These are phyloP conservation scores for Drosophila paracracens DNA, from an alignment of 2,888 invertebrate genomes.

Conservation along the genomic window DNA sequence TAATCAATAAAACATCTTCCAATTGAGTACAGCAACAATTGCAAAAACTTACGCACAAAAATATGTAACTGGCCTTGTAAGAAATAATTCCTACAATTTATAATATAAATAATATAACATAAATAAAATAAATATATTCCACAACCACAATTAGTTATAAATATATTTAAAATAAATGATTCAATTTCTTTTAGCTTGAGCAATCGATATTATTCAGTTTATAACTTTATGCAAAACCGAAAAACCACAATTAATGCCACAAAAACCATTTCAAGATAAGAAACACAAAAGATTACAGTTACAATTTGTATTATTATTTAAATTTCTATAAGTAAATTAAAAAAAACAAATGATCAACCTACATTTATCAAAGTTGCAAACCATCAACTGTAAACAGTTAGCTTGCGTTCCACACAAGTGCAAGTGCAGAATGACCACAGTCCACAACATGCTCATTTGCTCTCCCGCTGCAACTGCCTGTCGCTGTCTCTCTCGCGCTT, in stretches of 20 bases:
- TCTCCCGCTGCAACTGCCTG: background rate
- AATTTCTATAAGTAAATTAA: background rate
- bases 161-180: background rate
- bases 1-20: background rate
- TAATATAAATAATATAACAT: background rate
- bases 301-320: background rate
- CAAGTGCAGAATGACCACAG: constrained; percentile 41
- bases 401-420: constrained; percentile 65
- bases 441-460: constrained; percentile 34
- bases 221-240: too few species aligned
- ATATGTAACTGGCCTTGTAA: background rate
- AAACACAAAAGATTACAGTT: background rate
- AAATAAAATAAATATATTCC: background rate
- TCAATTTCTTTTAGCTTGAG: rapidly evolving
- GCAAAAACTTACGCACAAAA: background rate
- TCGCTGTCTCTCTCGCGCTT: background rate
- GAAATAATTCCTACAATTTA: background rate
- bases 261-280: background rate
- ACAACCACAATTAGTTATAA: background rate
- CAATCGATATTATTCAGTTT: background rate
- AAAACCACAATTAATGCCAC: background rate
- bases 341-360: background rate
- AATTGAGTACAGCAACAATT: background rate
- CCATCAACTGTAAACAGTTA: constrained; percentile 13
- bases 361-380: constrained; percentile 34